Evolutionary conservation across 2,888 invertebrate genomes (phyloP).

Genomic region (Orthosia gothica): DNA sequence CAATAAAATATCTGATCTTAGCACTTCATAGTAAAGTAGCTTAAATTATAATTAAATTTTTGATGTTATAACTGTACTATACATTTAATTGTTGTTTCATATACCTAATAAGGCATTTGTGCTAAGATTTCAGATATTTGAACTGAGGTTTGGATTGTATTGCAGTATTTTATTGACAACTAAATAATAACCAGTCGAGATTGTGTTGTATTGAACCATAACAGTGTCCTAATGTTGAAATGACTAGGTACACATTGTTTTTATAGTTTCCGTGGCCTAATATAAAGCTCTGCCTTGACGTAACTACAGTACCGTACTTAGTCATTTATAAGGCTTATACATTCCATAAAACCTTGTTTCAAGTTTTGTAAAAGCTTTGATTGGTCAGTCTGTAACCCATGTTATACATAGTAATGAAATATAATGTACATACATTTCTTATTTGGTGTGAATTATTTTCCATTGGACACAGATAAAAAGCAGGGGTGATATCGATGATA

Average conservation of each 20-base stretch:
- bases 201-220: constrained; percentile 79
- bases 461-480: constrained; percentile 65
- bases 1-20: constrained; percentile 83
- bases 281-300: constrained; percentile 49
- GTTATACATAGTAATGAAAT: constrained; percentile 69
- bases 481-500: constrained; percentile 33
- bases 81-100: constrained; percentile 63
- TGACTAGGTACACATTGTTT: constrained; percentile 82
- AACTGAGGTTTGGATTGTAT: constrained; percentile 79
- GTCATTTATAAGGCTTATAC: constrained; percentile 88
- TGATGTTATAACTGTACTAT: constrained; percentile 63
- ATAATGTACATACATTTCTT: constrained; percentile 75
- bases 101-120: constrained; percentile 71
- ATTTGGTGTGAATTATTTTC: constrained; percentile 71
- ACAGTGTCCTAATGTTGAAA: constrained; percentile 81
- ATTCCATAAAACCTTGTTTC: constrained; percentile 88
- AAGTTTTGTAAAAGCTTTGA: constrained; percentile 83
- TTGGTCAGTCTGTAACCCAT: constrained; percentile 79
- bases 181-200: constrained; percentile 78
- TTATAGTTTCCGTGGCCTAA: constrained; percentile 66
- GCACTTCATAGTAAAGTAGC: constrained; percentile 72
- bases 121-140: constrained; percentile 83
- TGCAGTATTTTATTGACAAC: constrained; percentile 87
- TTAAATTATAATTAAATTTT: constrained; percentile 65
- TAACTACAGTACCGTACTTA: constrained; percentile 79